Evolutionary conservation across 92 coral and sea anemone genomes (phyloP), one percentile per base, ranked within the genome.

Genomic region (Bergia puertoricense): DNA sequence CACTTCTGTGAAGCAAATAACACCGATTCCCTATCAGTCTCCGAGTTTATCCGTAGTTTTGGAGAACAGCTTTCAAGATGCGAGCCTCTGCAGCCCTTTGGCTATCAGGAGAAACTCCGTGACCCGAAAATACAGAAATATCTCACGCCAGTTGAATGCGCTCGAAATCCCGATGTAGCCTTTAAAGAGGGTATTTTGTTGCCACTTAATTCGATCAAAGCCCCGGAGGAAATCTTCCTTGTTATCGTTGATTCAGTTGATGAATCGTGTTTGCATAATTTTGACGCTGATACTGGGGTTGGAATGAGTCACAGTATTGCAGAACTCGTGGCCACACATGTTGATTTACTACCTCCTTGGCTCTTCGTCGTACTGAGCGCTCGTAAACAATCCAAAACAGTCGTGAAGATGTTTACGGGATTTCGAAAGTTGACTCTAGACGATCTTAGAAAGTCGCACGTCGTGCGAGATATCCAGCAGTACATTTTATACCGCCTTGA

Each of bases 391-490:
- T 97, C 99, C 20, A 97, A 95, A 89, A 94, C 96, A 5, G 99
- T 97, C 5, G 94, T 94, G 42, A 97, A 94, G 76, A 95, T 97
- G 99, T 97, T 97, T 80, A 93, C 99, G 56, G 99, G 99, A 56
- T 93, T 97, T 90, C 98, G 99, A 56, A 97, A 97, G 91, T 85
- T 97, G 16, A 94, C 99, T 74, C 87, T 97, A 68, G 99, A 97
- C 82, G 99, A 97, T 74, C 92, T 97, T 45, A 94, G 98, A 78
- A 97, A 95, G 76, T 94, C 98, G 2, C 95, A 97, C 88, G 99
- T 97, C 77, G 99, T 97, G 18, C 93, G 94, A 89, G 99, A 97
- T 89, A 89, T 95, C 10, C 99, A 97, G 88, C 95, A 94, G 77
- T 97, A 97, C 88, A 97, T 97, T 91, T 88, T 97, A 74, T 92